Evolutionary conservation across 2,888 invertebrate species (phyloP).

Genomic region (Drosophila melanocephala): DNA sequence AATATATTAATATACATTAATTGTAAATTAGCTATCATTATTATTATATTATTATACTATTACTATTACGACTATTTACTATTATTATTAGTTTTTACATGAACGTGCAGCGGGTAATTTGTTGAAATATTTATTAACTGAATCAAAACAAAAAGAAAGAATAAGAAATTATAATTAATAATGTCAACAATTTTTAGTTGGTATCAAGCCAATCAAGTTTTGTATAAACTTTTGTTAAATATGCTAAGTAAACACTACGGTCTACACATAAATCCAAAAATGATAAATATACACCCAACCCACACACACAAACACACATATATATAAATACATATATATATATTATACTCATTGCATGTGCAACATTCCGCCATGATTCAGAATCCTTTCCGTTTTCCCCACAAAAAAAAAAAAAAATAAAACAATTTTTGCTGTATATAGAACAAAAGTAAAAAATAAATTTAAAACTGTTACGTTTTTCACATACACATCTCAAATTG

Average conservation of each 20-base stretch:
- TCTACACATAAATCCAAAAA: conserved; percentile 47
- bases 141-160: conserved; percentile 32
- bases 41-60: conserved; percentile 48
- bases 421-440: conserved; percentile 63
- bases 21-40: conserved; percentile 64
- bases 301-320: conserved; percentile 15
- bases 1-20: conserved; percentile 1
- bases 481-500: conserved; percentile 66
- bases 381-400: conserved; percentile 19
- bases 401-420: background rate
- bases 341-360: conserved; percentile 61
- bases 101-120: conserved; percentile 66
- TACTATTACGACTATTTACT: conserved; percentile 50
- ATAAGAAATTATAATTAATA: background rate
- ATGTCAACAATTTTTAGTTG: conserved; percentile 59
- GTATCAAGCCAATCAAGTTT: conserved; percentile 68
- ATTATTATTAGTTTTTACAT: conserved; percentile 64
- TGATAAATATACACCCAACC: conserved; percentile 23
- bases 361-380: conserved; percentile 71
- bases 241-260: conserved; percentile 59
- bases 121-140: conserved; percentile 75
- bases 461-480: conserved; percentile 46
- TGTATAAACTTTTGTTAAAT: conserved; percentile 77
- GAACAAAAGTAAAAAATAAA: conserved; percentile 11
- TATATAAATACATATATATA: conserved; percentile 16